Conservation (phyloP, 2,888 invertebrate species). For the Anodontia alba region DNA sequence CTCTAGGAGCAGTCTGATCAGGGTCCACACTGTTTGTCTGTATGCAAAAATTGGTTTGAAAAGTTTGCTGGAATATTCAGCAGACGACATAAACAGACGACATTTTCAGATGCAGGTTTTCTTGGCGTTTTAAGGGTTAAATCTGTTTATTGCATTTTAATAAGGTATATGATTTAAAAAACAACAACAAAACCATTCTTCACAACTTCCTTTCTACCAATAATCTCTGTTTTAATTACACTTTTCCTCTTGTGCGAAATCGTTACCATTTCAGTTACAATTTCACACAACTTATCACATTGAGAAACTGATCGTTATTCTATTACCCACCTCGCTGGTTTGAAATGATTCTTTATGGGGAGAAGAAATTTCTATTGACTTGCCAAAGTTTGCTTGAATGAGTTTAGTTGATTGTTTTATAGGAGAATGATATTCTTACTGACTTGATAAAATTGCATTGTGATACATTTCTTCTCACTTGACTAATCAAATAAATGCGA, state of each 20-base stretch:
- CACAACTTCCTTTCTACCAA: background rate
- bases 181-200: background rate
- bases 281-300: constrained; percentile 21
- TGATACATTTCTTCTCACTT: constrained; percentile 15
- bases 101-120: too few relatives aligned
- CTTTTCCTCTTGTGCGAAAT: constrained; percentile 4
- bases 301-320: constrained; percentile 41
- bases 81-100: too few relatives aligned
- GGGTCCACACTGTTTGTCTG: too few relatives aligned
- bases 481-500: constrained; percentile 8
- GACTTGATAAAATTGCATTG: constrained; percentile 60
- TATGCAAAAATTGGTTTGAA: too few relatives aligned
- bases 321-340: constrained; percentile 56
- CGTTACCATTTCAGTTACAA: constrained; percentile 20
- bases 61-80: too few relatives aligned
- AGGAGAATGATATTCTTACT: constrained; percentile 48
- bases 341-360: constrained; percentile 29
- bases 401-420: constrained; percentile 57
- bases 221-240: constrained; percentile 10
- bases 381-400: constrained; percentile 6
- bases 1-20: too few relatives aligned
- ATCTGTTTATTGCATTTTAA: constrained; percentile 10
- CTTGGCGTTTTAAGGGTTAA: too few relatives aligned
- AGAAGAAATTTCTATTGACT: constrained; percentile 17
- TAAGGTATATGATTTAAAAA: background rate